A percentile compares a stretch with the other conserved stretches of the same genome.
Conservation (phyloP, 2,888 invertebrate genomes). For the Scotopteryx bipunctaria region DNA sequence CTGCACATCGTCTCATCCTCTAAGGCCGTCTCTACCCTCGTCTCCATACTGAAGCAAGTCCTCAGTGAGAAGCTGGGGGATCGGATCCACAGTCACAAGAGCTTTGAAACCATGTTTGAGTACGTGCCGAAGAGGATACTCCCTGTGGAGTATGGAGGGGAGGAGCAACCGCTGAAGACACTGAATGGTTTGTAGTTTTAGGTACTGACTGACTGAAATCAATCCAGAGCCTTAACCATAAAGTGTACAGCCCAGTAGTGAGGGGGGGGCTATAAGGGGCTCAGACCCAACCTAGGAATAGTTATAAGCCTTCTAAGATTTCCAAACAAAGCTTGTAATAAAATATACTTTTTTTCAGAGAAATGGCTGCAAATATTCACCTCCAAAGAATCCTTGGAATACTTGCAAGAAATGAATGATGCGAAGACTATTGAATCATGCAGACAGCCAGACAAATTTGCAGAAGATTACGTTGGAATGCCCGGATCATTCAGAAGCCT, state of each 20-base stretch:
- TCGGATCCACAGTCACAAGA: constrained; percentile 50
- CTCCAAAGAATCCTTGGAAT: constrained; percentile 45
- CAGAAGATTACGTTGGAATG: constrained; percentile 47
- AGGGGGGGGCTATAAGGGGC: too few species aligned
- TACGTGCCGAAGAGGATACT: constrained; percentile 48
- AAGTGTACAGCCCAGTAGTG: too few species aligned
- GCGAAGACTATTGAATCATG: constrained; percentile 51
- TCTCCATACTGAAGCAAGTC: constrained; percentile 52
- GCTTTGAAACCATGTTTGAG: constrained; percentile 43
- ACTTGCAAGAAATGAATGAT: constrained; percentile 44
- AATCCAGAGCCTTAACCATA: too few species aligned
- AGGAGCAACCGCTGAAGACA: constrained; percentile 44
- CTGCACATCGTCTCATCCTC: constrained; percentile 56
- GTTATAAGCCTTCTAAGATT: too few species aligned
- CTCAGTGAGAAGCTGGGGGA: constrained; percentile 52
- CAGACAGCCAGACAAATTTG: constrained; percentile 47
- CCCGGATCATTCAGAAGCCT: constrained; percentile 49
- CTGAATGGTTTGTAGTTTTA: constrained; percentile 47
- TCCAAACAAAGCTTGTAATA: not conserved
- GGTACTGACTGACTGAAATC: too few species aligned
- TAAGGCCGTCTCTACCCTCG: constrained; percentile 48
- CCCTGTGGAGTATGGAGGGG: constrained; percentile 62
- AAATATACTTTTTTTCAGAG: constrained; percentile 26
- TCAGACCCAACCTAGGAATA: too few species aligned
- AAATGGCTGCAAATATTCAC: constrained; percentile 43